Evolutionary conservation across 2,888 invertebrate genomes (phyloP).

Genomic region (Oscheius sp.): DNA sequence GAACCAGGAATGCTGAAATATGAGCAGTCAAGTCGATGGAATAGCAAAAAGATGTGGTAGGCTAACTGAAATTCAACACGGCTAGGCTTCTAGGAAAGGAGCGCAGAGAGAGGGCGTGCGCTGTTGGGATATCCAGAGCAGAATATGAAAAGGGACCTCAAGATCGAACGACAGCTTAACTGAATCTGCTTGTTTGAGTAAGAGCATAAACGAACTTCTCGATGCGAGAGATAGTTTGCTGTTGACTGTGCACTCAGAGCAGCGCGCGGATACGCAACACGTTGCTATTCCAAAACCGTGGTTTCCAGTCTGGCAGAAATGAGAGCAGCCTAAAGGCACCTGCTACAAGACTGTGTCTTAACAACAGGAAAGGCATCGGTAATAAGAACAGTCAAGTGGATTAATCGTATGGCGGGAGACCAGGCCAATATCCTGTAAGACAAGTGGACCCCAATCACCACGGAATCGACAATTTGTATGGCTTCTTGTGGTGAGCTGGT

Average conservation of each 20-base stretch:
- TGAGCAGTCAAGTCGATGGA: conserved; percentile 16
- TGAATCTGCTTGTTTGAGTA: conserved; percentile 25
- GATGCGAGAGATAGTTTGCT: conserved; percentile 33
- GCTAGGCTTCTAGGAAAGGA: conserved; percentile 7
- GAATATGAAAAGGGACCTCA: background rate
- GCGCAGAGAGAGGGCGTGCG: background rate
- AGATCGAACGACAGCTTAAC: conserved; percentile 22
- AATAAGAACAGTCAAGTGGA: conserved; percentile 32
- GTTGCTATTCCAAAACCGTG: conserved; percentile 18
- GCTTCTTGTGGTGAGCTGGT: background rate
- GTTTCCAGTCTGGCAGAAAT: conserved; percentile 10
- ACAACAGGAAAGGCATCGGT: conserved; percentile 3
- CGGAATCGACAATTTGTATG: background rate
- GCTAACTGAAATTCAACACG: conserved; percentile 22
- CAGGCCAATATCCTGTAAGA: conserved; percentile 21
- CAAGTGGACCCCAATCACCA: conserved; percentile 12
- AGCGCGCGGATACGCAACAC: conserved; percentile 33
- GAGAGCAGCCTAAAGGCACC: conserved; percentile 4
- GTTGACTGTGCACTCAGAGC: conserved; percentile 35
- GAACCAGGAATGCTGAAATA: conserved; percentile 2
- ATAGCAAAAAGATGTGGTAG: conserved; percentile 25
- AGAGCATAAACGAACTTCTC: conserved; percentile 34
- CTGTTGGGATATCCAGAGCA: background rate
- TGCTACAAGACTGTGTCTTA: background rate
- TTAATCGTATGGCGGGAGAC: conserved; percentile 19